phyloP scores from a whole-genome alignment of 1,140 invertebrate species.

The Polyergus mexicanus region DNA sequence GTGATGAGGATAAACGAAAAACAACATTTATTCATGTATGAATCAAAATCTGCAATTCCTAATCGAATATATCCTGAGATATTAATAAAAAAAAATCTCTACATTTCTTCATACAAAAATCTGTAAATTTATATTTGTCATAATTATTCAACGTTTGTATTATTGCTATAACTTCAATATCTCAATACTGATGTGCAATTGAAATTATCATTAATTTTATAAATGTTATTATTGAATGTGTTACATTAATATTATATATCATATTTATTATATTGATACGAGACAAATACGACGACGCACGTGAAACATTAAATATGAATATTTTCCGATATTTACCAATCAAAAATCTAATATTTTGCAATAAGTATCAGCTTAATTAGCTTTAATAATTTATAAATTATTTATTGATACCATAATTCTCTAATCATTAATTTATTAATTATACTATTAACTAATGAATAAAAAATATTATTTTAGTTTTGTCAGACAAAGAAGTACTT shows the following conservation, averaged over 20 bases:
- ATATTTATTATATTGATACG: background rate
- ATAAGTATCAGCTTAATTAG: conserved; percentile 6
- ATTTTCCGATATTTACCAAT: conserved; percentile 12
- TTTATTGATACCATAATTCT: conserved; percentile 10
- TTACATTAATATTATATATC: conserved; percentile 11
- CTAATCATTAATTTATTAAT: background rate
- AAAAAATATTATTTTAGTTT: background rate
- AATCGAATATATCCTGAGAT: background rate
- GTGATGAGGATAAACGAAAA: background rate
- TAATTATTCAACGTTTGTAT: background rate
- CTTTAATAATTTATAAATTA: conserved; percentile 21
- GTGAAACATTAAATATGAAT: conserved; percentile 50
- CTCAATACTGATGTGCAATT: conserved; percentile 1
- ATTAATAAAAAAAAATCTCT: background rate
- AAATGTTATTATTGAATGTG: conserved; percentile 36
- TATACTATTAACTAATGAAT: background rate
- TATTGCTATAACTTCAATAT: conserved; percentile 5
- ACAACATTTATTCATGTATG: background rate
- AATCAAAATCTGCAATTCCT: background rate
- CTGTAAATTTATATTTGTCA: conserved; percentile 6
- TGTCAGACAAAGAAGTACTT: background rate
- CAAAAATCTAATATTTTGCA: conserved; percentile 6
- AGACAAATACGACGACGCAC: background rate
- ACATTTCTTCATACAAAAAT: background rate
- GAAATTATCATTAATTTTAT: conserved; percentile 51